These are phyloP conservation scores for Pterocles orientalis DNA, from an alignment of 2,113 vertebrate genomes.

Conservation along the genomic window DNA sequence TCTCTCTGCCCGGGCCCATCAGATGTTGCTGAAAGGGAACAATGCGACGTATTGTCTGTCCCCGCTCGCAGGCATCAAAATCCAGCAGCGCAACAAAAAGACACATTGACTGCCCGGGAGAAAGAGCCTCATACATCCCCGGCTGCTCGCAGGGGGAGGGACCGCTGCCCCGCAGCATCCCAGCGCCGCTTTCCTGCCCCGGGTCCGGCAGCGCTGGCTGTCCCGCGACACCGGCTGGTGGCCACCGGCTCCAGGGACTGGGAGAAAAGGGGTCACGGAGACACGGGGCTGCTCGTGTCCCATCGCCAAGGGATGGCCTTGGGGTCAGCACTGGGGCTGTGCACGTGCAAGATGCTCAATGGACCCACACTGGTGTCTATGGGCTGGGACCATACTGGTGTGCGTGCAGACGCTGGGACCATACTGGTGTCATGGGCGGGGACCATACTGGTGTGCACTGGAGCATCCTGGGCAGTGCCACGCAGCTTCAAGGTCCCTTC, in stretches of 20 bases:
- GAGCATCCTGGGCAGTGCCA: rapidly evolving
- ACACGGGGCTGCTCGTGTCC: neutral
- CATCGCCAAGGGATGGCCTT: rapidly evolving
- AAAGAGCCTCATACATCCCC: constrained; percentile 63
- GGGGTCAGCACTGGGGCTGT: rapidly evolving
- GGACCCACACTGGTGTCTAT: neutral
- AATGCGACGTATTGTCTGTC: constrained; percentile 80
- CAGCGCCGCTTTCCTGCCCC: neutral
- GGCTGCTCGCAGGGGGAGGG: constrained; percentile 4
- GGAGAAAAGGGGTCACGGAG: neutral
- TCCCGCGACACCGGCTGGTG: neutral
- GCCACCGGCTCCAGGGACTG: neutral
- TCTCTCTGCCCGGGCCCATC: constrained; percentile 64
- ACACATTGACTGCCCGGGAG: constrained; percentile 76
- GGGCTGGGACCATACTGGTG: neutral
- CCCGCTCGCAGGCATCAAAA: constrained; percentile 71
- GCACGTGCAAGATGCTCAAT: rapidly evolving
- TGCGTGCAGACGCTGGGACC: neutral
- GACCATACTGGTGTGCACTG: too few relatives aligned
- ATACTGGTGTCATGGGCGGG: too few relatives aligned
- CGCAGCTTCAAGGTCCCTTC: neutral
- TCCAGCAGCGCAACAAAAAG: constrained; percentile 80
- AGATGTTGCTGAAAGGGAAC: constrained; percentile 78
- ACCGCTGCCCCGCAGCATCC: neutral
- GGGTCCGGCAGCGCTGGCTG: neutral